Evolutionary conservation across 2,888 invertebrate species (phyloP).

Genomic region (Hypolimnas misippus): DNA sequence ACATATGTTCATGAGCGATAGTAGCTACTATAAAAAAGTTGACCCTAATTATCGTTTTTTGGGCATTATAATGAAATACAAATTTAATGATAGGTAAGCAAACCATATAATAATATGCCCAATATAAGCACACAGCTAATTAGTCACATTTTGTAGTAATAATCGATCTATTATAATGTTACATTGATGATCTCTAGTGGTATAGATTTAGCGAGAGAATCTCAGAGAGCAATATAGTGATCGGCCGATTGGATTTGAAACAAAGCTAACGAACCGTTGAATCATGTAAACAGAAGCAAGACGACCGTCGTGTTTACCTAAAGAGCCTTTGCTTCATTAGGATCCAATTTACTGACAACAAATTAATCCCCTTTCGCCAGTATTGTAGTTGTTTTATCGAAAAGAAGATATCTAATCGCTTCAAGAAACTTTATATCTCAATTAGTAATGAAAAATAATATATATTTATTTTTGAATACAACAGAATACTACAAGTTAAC

Average conservation of each 20-base stretch:
- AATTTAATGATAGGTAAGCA: no score
- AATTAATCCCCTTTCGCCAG: slow-evolving; percentile 72
- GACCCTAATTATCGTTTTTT: no score
- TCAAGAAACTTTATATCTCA: slow-evolving; percentile 29
- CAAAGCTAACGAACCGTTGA: slow-evolving; percentile 83
- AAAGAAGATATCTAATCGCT: slow-evolving; percentile 37
- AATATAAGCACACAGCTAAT: neutral
- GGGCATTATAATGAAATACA: no score
- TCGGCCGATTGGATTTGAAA: slow-evolving; percentile 78
- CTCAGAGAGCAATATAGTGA: slow-evolving; percentile 51
- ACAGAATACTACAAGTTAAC: slow-evolving; percentile 9
- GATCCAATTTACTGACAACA: slow-evolving; percentile 83
- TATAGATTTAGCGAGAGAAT: slow-evolving; percentile 42
- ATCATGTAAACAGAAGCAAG: slow-evolving; percentile 82
- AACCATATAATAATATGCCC: no score
- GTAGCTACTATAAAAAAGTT: no score
- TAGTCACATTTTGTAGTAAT: neutral
- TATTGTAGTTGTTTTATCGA: slow-evolving; percentile 44
- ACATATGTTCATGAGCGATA: no score
- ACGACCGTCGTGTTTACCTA: slow-evolving; percentile 82
- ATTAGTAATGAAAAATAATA: slow-evolving; percentile 1
- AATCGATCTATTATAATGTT: slow-evolving; percentile 2
- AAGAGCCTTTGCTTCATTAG: slow-evolving; percentile 84
- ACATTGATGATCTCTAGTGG: slow-evolving; percentile 14
- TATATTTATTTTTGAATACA: neutral